Conservation (phyloP, 2,113 vertebrate species). For the Tricholaema leucomelas region DNA sequence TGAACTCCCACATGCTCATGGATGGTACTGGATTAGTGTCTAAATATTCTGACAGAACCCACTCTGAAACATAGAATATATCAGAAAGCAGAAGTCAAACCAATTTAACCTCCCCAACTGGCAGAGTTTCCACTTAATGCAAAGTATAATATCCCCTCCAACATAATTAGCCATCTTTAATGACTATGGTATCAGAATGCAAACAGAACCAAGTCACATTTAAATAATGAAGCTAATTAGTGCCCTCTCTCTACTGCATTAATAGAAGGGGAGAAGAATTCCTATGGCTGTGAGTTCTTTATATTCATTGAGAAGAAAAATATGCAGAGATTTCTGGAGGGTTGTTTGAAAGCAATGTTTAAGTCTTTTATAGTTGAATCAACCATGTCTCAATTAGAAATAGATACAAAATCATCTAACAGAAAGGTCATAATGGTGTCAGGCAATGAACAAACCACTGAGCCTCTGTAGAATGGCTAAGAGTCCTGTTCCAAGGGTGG, state of each 20-base stretch:
- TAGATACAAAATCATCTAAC: not conserved
- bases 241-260: not conserved
- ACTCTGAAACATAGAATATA: not conserved
- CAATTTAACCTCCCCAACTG: not conserved
- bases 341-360: not conserved
- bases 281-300: not conserved
- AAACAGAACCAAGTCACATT: not conserved
- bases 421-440: not conserved
- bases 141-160: not conserved
- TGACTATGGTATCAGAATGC: not conserved
- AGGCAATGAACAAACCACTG: not conserved
- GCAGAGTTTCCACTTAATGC: not conserved
- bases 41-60: not conserved
- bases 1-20: not conserved
- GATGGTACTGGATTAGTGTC: not conserved
- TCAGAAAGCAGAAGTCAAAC: not conserved
- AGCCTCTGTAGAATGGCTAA: not conserved
- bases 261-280: not conserved
- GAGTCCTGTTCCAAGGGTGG: not conserved
- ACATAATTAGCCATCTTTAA: not conserved
- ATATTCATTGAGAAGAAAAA: fast-evolving
- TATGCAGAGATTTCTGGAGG: not conserved
- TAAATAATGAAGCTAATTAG: not conserved
- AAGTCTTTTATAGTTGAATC: not conserved
- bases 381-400: not conserved